Conservation (phyloP, 1,140 invertebrate species). For the Orussus abietinus region DNA sequence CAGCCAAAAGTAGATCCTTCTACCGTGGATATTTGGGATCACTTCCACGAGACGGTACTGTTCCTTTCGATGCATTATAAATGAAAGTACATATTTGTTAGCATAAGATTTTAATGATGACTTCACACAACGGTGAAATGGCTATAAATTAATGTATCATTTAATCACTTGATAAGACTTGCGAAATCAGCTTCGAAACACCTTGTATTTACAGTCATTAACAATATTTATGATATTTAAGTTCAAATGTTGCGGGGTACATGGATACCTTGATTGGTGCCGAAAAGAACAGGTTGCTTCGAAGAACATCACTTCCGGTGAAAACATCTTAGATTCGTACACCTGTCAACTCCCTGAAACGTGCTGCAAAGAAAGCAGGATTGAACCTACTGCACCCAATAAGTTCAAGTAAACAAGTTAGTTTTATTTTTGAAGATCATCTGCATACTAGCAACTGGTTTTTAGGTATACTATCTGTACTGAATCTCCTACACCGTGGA, state of each 20-base stretch:
- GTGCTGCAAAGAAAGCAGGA: constrained; percentile 8
- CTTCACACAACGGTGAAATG: no score
- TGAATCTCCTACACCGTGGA: constrained; percentile 4
- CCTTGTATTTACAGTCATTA: no score
- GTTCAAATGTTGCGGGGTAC: constrained; percentile 18
- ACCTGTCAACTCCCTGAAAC: constrained; percentile 13
- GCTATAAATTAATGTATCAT: no score
- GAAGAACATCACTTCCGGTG: not conserved
- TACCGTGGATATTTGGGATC: constrained; percentile 7
- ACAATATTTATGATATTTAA: not conserved
- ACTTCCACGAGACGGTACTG: constrained; percentile 12
- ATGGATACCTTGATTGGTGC: constrained; percentile 17
- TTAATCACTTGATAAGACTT: no score
- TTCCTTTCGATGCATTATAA: no score
- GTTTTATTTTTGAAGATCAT: not conserved
- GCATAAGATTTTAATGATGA: no score
- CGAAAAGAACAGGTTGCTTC: not conserved
- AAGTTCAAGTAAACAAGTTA: not conserved
- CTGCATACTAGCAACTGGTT: not conserved
- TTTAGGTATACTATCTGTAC: constrained; percentile 1
- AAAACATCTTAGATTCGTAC: constrained; percentile 9
- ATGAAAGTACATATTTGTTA: no score
- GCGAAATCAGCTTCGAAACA: no score
- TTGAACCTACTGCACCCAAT: not conserved
- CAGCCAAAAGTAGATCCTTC: not conserved